Conservation (phyloP, 2,797 vertebrate genomes). For the Oryzias sinensis region DNA sequence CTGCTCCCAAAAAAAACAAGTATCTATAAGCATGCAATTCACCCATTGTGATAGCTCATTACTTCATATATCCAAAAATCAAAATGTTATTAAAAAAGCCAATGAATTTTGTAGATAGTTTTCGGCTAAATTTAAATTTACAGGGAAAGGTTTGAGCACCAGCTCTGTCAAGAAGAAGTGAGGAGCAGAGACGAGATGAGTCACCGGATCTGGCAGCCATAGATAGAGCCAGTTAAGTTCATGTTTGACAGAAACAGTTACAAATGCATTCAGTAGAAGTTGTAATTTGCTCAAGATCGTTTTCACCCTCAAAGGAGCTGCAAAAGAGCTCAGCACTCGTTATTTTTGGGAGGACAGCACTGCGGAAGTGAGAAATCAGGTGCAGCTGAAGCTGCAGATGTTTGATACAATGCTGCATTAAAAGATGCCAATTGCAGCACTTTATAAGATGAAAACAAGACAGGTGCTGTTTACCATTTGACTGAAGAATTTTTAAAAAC, state of each 20-base stretch:
- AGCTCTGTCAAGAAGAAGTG: conserved; percentile 42
- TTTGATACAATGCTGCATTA: conserved; percentile 49
- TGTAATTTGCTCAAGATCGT: conserved; percentile 59
- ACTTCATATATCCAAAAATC: too few species aligned
- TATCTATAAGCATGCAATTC: too few species aligned
- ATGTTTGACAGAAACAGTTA: conserved; percentile 30
- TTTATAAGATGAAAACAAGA: conserved; percentile 48
- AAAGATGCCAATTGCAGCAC: conserved; percentile 45
- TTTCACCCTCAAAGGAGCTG: conserved; percentile 53
- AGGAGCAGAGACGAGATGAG: conserved; percentile 43
- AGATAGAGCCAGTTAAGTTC: conserved; percentile 33
- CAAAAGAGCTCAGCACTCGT: conserved; percentile 37
- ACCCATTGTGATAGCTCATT: too few species aligned
- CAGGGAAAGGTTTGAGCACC: conserved; percentile 23
- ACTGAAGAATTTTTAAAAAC: conserved; percentile 48
- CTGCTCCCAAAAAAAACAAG: too few species aligned
- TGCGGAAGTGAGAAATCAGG: conserved; percentile 42
- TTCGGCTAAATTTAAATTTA: background rate
- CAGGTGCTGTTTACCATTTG: conserved; percentile 47
- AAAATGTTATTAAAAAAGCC: too few species aligned
- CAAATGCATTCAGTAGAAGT: conserved; percentile 23
- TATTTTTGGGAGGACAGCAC: conserved; percentile 21
- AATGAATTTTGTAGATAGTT: too few species aligned
- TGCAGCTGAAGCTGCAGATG: conserved; percentile 60
- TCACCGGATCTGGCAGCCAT: conserved; percentile 48